Conservation (phyloP, 2,888 invertebrate species). For the Noctuana brunneofusca region DNA sequence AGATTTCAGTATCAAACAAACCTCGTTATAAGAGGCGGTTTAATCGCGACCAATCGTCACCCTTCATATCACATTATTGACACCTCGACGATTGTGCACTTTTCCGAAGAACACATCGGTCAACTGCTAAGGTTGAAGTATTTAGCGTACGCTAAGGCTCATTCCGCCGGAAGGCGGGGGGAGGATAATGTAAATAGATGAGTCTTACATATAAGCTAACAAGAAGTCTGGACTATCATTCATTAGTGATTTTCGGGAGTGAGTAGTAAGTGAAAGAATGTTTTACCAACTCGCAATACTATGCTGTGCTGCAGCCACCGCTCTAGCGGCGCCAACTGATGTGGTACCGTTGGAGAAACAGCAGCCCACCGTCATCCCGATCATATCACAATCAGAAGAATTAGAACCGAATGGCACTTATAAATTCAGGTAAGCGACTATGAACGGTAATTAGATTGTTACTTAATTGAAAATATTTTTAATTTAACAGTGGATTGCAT, state of each 20-base stretch:
- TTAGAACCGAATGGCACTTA: constrained; percentile 78
- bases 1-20: constrained; percentile 35
- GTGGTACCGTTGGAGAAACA: constrained; percentile 61
- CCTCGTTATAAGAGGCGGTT: constrained; percentile 52
- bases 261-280: constrained; percentile 53
- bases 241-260: constrained; percentile 65
- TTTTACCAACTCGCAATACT: constrained; percentile 57
- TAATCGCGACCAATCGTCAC: constrained; percentile 61
- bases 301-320: constrained; percentile 49
- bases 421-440: constrained; percentile 71
- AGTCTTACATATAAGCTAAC: constrained; percentile 76
- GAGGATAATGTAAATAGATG: constrained; percentile 79
- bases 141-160: constrained; percentile 75
- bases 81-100: constrained; percentile 77
- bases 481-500: not conserved
- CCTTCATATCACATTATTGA: constrained; percentile 73
- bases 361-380: constrained; percentile 74
- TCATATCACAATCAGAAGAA: constrained; percentile 77
- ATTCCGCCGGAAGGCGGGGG: constrained; percentile 72
- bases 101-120: constrained; percentile 75
- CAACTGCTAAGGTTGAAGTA: constrained; percentile 80
- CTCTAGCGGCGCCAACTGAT: constrained; percentile 55
- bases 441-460: not conserved
- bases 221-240: constrained; percentile 74
- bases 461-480: not conserved